Evolutionary conservation across 30 jellyfish, hydroid and myxozoan genomes (phyloP).

Genomic region (Euphysa ruthae): DNA sequence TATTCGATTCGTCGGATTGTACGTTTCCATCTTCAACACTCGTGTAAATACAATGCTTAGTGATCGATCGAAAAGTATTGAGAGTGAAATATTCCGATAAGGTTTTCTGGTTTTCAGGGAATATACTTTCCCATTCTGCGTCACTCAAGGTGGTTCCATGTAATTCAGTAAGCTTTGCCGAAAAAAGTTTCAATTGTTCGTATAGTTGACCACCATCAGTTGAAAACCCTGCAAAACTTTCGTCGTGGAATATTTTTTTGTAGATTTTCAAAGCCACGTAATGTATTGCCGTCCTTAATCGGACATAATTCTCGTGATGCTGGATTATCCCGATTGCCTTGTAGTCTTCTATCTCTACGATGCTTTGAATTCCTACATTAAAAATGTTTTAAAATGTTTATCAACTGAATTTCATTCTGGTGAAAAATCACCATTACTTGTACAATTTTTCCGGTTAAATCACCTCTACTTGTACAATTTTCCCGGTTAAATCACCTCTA

Average conservation of each 20-base stretch:
- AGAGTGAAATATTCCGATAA: constrained; percentile 10
- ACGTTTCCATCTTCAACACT: not conserved
- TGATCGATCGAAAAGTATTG: not conserved
- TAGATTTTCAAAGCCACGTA: constrained; percentile 9
- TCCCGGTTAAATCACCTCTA: too few relatives aligned
- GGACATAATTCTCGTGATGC: constrained; percentile 22
- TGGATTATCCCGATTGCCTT: constrained; percentile 8
- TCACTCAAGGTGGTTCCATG: not conserved
- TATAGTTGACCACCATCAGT: constrained; percentile 10
- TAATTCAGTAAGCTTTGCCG: not conserved
- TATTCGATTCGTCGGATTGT: not conserved
- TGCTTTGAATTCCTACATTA: not conserved
- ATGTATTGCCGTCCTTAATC: constrained; percentile 6
- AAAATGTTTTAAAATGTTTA: not conserved
- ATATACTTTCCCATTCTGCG: not conserved
- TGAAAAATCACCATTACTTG: too few relatives aligned
- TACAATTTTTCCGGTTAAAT: too few relatives aligned
- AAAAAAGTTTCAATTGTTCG: not conserved
- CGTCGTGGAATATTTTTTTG: constrained; percentile 21
- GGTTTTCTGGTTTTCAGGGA: constrained; percentile 15
- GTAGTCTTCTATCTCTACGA: not conserved
- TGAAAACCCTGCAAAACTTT: constrained; percentile 4
- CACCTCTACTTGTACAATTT: too few relatives aligned
- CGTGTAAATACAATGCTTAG: constrained; percentile 1
- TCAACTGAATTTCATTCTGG: too few relatives aligned